These are phyloP conservation scores for Mionectes macconnelli DNA, from an alignment of 2,113 vertebrate species.

Conservation along the genomic window DNA sequence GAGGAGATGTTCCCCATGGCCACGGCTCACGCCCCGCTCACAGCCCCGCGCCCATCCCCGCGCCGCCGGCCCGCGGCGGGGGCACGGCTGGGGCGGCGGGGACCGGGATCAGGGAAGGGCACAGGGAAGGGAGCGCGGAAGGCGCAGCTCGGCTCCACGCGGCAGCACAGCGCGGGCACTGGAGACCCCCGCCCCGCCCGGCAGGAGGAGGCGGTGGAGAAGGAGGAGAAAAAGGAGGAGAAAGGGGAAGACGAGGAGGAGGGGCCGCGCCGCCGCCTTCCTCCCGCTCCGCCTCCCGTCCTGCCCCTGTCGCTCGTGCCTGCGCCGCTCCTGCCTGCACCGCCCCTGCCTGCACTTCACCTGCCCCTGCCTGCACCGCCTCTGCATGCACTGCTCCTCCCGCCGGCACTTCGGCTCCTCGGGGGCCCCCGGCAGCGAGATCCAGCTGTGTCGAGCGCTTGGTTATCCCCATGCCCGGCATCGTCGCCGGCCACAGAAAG, in stretches of 20 bases:
- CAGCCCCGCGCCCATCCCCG: conserved; percentile 25
- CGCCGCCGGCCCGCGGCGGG: conserved; percentile 13
- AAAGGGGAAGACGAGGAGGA: neutral
- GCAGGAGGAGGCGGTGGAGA: neutral
- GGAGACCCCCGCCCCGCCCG: neutral
- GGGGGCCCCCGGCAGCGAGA: neutral
- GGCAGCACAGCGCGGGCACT: neutral
- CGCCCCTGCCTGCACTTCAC: neutral
- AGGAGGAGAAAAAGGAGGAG: neutral
- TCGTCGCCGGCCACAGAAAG: accelerated
- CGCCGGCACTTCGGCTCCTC: neutral
- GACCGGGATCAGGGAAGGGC: accelerated
- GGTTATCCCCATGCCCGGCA: accelerated
- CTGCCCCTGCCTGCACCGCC: no score
- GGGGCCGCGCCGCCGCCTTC: neutral
- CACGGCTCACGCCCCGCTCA: neutral
- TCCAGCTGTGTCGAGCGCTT: neutral
- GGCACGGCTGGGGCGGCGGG: neutral
- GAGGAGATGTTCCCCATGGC: conserved; percentile 95
- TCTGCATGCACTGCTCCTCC: no score
- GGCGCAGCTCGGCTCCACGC: neutral
- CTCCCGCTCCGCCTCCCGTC: neutral
- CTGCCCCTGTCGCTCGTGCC: neutral
- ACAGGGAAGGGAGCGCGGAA: neutral
- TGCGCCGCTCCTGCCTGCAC: neutral